These are phyloP conservation scores for Formica exsecta DNA, from an alignment of 1,140 invertebrate species.

Conservation along the genomic window DNA sequence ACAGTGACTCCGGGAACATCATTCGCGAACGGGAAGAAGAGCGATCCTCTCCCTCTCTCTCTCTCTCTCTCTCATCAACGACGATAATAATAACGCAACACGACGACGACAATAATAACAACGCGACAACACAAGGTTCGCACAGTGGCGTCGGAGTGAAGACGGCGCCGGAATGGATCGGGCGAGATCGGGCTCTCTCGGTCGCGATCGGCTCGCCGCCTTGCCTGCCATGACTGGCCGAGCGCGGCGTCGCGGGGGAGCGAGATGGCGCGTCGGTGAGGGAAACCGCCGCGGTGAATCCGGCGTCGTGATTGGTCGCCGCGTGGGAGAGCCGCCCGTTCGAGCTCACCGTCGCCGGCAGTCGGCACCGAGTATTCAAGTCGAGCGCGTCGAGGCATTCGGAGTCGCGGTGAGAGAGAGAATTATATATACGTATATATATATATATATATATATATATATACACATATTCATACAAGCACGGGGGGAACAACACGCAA, in stretches of 20 bases:
- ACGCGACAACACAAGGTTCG: not conserved
- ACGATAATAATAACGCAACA: not conserved
- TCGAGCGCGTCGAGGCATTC: constrained; percentile 73
- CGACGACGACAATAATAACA: not conserved
- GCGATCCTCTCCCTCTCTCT: not conserved
- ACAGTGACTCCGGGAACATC: not conserved
- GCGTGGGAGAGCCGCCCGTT: constrained; percentile 86
- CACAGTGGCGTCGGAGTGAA: not conserved
- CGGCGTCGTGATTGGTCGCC: constrained; percentile 82
- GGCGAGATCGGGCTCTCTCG: constrained; percentile 66
- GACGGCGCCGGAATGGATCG: constrained; percentile 58
- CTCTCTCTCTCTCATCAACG: not conserved
- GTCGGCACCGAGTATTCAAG: constrained; percentile 83
- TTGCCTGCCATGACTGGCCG: constrained; percentile 82
- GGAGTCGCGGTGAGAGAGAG: constrained; percentile 50
- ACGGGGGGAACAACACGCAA: constrained; percentile 69
- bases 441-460: no score
- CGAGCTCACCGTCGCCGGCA: constrained; percentile 80
- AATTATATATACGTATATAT: no score
- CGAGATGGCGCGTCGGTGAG: constrained; percentile 70
- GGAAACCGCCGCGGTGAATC: constrained; percentile 76
- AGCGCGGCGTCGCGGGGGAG: constrained; percentile 67
- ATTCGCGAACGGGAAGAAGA: not conserved
- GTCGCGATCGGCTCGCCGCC: constrained; percentile 77
- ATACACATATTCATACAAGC: not conserved